Evolutionary conservation across 1,140 invertebrate species (phyloP).

Genomic region (Pollicipes pollicipes): DNA sequence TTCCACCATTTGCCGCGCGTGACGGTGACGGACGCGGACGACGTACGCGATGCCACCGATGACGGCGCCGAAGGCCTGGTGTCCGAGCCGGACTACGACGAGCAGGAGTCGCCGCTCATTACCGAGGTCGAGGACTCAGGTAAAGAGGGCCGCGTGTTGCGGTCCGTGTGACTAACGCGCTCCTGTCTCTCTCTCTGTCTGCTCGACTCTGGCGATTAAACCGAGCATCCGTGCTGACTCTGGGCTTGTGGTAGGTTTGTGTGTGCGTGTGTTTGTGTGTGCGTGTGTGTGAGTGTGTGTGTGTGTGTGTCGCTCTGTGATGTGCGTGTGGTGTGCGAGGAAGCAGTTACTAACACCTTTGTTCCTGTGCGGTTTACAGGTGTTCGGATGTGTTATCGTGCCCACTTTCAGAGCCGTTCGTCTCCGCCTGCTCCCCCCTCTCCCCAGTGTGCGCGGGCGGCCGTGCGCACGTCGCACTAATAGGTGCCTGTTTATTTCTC

Average conservation of each 20-base stretch:
- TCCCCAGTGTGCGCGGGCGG: neutral
- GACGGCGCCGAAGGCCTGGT: neutral
- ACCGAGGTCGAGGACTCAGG: neutral
- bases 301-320: no score
- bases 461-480: neutral
- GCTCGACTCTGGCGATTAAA: neutral
- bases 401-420: neutral
- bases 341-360: neutral
- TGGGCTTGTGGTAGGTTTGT: neutral
- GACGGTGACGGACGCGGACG: neutral
- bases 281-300: neutral
- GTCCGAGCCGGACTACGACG: neutral
- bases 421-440: neutral
- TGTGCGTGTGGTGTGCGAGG: no score
- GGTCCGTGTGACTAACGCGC: neutral
- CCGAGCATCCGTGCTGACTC: neutral
- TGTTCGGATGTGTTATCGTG: neutral
- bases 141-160: neutral
- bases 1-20: neutral
- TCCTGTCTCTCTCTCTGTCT: neutral
- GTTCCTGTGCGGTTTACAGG: neutral
- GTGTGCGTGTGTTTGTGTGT: neutral
- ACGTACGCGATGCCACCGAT: neutral
- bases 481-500: neutral
- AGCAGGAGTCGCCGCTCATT: neutral